Percentiles rank a stretch among this genome's conserved stretches.
These are phyloP conservation scores for Pristis pectinata DNA, from an alignment of 2,797 vertebrate species.

Conservation along the genomic window DNA sequence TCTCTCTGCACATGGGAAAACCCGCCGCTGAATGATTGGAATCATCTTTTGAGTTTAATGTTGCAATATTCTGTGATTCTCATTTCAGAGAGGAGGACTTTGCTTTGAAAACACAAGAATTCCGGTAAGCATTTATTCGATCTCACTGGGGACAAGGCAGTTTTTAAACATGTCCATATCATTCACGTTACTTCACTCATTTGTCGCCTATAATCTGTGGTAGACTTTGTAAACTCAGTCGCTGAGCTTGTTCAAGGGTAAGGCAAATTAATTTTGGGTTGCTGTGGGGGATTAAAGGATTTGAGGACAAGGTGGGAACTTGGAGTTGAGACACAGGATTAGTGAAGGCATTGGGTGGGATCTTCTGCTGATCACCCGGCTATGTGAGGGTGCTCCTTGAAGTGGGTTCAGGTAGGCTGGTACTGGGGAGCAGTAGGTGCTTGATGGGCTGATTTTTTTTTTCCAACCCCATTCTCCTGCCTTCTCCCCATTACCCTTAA, in stretches of 20 bases:
- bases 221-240: neutral
- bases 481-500: no score
- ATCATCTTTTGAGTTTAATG: neutral
- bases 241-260: neutral
- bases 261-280: neutral
- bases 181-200: neutral
- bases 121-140: slow-evolving; percentile 7
- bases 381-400: no score
- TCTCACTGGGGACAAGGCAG: neutral
- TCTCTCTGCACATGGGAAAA: neutral
- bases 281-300: neutral
- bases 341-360: no score
- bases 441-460: no score
- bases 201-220: neutral
- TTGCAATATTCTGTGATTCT: slow-evolving; percentile 16
- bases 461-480: no score
- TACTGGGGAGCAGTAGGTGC: no score
- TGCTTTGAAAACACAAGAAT: slow-evolving; percentile 39
- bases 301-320: neutral
- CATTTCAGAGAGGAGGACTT: slow-evolving; percentile 43
- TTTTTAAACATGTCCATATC: neutral
- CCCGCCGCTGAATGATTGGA: no score
- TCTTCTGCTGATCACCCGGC: no score
- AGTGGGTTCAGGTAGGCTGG: no score
- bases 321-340: neutral